Evolutionary conservation across 2,113 vertebrate species (phyloP).

Genomic region (Chiloscyllium plagiosum): DNA sequence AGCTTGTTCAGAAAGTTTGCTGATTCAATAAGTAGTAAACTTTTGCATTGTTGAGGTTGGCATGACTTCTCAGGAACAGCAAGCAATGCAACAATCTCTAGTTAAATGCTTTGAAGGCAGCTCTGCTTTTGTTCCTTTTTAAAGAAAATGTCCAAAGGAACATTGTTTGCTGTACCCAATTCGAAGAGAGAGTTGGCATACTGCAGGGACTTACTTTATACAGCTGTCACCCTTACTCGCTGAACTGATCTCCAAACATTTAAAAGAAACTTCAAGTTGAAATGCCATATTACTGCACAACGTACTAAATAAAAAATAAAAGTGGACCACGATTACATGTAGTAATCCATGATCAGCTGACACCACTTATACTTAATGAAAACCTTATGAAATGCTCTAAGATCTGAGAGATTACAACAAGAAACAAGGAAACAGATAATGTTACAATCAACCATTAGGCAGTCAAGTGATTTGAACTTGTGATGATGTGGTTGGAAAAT

Average conservation of each 20-base stretch:
- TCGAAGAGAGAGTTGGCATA: too few species aligned
- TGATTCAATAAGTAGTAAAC: not conserved
- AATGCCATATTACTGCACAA: not conserved
- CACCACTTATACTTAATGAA: not conserved
- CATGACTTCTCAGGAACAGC: not conserved
- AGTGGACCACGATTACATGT: not conserved
- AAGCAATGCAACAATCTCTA: not conserved
- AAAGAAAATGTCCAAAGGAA: too few species aligned
- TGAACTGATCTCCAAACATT: not conserved
- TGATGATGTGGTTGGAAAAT: not conserved
- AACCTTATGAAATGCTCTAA: not conserved
- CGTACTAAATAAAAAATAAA: not conserved
- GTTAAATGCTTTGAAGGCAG: not conserved
- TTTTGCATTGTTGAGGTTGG: not conserved
- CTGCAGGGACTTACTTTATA: not conserved
- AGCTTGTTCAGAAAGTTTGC: not conserved
- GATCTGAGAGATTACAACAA: not conserved
- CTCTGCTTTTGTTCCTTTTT: too few species aligned
- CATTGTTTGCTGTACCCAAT: too few species aligned
- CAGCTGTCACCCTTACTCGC: not conserved
- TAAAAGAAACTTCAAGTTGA: not conserved
- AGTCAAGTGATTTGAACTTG: conserved; percentile 1
- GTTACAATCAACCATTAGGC: not conserved
- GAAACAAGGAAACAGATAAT: not conserved
- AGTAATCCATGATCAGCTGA: not conserved